Evolutionary conservation across 2,888 invertebrate species (phyloP).

Genomic region (Noctua fimbriata): DNA sequence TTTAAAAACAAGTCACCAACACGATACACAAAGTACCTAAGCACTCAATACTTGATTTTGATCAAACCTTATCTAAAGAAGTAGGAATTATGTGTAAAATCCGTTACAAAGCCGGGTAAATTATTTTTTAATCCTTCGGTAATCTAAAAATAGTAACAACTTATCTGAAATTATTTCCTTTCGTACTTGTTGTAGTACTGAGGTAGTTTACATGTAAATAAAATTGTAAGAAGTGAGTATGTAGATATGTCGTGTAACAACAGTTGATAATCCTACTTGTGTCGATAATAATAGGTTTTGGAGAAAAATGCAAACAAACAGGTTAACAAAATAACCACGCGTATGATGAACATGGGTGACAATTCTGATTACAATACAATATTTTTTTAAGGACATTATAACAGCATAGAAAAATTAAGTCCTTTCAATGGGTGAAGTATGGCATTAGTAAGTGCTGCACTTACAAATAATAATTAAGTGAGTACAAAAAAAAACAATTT

Average conservation of each 20-base stretch:
- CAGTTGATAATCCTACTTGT: conserved; percentile 29
- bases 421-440: background rate
- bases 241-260: background rate
- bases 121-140: conserved; percentile 40
- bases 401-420: background rate
- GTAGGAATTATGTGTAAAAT: conserved; percentile 5
- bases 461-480: background rate
- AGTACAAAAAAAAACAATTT: background rate
- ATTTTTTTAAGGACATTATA: background rate
- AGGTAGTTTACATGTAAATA: conserved; percentile 23
- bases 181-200: background rate
- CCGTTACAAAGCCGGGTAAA: conserved; percentile 16
- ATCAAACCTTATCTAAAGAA: conserved; percentile 19
- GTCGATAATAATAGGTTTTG: conserved; percentile 25
- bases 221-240: conserved; percentile 16
- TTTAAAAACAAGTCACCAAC: background rate
- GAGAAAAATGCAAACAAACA: conserved; percentile 20
- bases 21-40: background rate
- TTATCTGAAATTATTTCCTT: background rate
- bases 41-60: background rate
- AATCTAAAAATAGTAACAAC: conserved; percentile 38
- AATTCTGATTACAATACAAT: conserved; percentile 1
- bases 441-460: conserved; percentile 15
- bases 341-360: background rate
- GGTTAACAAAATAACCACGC: conserved; percentile 4